Conservation (phyloP, 2,113 vertebrate species). For the Hemicordylus capensis region DNA sequence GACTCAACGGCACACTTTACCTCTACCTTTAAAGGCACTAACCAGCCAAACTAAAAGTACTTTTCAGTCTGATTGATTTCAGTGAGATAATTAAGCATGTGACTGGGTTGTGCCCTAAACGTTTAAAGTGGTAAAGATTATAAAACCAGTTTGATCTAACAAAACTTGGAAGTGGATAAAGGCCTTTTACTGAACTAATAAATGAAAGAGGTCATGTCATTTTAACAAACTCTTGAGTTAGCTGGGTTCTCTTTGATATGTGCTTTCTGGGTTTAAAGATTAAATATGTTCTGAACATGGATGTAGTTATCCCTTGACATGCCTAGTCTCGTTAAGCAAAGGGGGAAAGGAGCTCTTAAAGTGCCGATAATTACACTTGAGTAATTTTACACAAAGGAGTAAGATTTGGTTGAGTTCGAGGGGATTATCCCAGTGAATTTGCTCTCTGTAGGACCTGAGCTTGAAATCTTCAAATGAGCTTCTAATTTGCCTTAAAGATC, state of each 20-base stretch:
- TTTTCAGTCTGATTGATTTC: not conserved
- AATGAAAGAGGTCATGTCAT: not conserved
- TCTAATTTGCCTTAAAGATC: not conserved
- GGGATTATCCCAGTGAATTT: not conserved
- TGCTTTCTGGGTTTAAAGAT: not conserved
- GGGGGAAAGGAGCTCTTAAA: not conserved
- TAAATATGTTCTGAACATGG: too few relatives aligned
- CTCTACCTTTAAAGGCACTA: too few relatives aligned
- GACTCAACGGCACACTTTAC: too few relatives aligned
- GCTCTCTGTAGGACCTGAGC: not conserved
- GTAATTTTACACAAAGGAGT: not conserved
- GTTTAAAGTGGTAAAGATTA: not conserved
- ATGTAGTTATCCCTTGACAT: not conserved
- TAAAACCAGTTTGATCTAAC: not conserved
- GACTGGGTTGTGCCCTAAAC: too few relatives aligned
- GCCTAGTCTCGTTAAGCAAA: not conserved
- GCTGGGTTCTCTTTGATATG: not conserved
- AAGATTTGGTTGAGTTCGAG: not conserved
- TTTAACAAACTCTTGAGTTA: not conserved
- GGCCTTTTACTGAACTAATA: not conserved
- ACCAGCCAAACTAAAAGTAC: too few relatives aligned
- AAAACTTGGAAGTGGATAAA: not conserved
- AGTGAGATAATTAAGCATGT: not conserved
- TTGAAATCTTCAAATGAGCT: not conserved
- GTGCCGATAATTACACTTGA: not conserved